Conservation (phyloP, 2,888 invertebrate species). For the Crioceris asparagi region DNA sequence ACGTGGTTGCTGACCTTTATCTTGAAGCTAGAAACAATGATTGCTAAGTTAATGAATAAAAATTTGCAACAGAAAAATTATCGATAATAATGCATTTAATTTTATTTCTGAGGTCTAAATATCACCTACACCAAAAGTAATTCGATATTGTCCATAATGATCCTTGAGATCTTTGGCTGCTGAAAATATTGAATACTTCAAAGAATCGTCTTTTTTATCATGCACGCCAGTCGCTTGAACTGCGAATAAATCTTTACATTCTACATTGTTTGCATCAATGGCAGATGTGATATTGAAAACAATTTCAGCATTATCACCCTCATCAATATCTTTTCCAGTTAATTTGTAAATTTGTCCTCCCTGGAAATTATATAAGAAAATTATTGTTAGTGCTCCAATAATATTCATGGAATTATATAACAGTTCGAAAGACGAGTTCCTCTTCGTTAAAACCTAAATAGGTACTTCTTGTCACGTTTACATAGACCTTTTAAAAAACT, state of each 20-base stretch:
- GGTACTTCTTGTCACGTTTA: too few species aligned
- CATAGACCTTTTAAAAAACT: too few species aligned
- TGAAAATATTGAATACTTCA: conserved; percentile 36
- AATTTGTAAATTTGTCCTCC: conserved; percentile 19
- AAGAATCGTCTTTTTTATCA: conserved; percentile 27
- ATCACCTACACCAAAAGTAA: conserved; percentile 41
- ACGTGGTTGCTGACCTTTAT: conserved; percentile 42
- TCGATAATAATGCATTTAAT: not conserved
- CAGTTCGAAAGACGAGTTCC: too few species aligned
- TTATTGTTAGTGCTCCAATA: too few species aligned
- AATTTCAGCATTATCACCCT: conserved; percentile 19
- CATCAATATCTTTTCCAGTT: conserved; percentile 19
- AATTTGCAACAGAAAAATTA: not conserved
- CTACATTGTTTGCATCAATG: conserved; percentile 39
- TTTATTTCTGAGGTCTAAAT: not conserved
- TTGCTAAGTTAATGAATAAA: not conserved
- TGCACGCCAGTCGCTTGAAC: conserved; percentile 16
- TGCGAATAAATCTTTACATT: conserved; percentile 28
- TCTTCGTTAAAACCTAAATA: too few species aligned
- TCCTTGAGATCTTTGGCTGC: conserved; percentile 40
- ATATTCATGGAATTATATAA: too few species aligned
- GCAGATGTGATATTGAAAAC: conserved; percentile 29
- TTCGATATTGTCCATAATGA: conserved; percentile 47
- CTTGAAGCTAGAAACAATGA: conserved; percentile 39
- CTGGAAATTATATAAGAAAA: too few species aligned